Evolutionary conservation across 2,797 vertebrate genomes (phyloP), one percentile per base, ranked within the genome.

Genomic region (Columba guinea): DNA sequence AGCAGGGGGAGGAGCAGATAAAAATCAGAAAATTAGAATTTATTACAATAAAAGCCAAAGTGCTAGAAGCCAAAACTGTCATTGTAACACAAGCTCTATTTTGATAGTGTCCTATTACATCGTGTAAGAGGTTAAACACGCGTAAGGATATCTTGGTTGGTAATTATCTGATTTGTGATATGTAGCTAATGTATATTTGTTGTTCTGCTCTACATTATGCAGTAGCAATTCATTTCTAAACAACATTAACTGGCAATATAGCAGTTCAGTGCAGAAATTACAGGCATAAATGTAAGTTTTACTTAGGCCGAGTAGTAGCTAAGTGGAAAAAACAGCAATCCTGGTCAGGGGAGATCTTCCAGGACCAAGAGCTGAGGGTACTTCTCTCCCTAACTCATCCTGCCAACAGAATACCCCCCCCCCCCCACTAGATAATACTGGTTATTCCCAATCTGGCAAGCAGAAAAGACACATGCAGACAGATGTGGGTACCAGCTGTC

Each of bases 1-100:
- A 93, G 76, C 7, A 5, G 28, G 12, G 11, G 87, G 90, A 89
- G 78, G 81, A 94, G 68, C 78, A 96, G 96, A 95, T 96, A 95
- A 95, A 95, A 95, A 97, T 96, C 92, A 95, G 96, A 95, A 96
- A 95, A 97, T 96, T 93, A 90, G 90, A 93, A 95, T 94, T 95
- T 96, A 94, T 95, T 95, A 92, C 60, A 92, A 80, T 94, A 87
- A 94, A 93, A 97, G 70, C 67, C 32, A 73, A 88, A 96, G 91
- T 89, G 94, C 93, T 88, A 84, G 93, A 88, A 96, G 91, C 94
- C 80, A 90, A 39, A 93, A 84, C 75, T 94, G 59, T 87, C 91
- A 80, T 60, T 94, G 91, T 91, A 91, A 94, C 87, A 77, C 7
- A 7, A 89, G 58, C 90, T 96, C 74, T 87, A 46, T 76, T 96